These are phyloP conservation scores for Eudorcas thomsonii DNA, from an alignment of 2,113 vertebrate species.

Conservation along the genomic window DNA sequence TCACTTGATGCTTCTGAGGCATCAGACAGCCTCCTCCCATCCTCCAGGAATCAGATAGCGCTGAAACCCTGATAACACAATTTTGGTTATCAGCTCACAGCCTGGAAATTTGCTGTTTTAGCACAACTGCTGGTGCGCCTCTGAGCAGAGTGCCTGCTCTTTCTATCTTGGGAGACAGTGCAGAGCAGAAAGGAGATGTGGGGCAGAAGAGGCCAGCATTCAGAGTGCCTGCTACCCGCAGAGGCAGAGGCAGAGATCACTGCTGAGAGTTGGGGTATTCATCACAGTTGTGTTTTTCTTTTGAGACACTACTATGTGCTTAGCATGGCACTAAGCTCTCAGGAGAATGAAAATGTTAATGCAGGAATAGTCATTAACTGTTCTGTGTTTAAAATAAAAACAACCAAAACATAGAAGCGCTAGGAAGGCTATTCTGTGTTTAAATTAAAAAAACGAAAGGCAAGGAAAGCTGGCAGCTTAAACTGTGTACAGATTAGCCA, in stretches of 20 bases:
- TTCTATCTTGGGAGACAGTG: not conserved
- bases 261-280: not conserved
- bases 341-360: not conserved
- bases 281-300: not conserved
- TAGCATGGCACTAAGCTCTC: not conserved
- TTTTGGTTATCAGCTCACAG: not conserved
- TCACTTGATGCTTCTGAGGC: not conserved
- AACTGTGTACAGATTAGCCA: too few relatives aligned
- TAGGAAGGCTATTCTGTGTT: not conserved
- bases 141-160: not conserved
- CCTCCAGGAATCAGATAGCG: not conserved
- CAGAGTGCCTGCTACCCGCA: not conserved
- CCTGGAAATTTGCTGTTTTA: not conserved
- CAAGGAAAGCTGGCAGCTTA: too few relatives aligned
- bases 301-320: not conserved
- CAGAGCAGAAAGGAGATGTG: too few relatives aligned
- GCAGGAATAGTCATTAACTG: not conserved
- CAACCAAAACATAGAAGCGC: rapidly evolving
- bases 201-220: rapidly evolving
- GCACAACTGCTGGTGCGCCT: not conserved
- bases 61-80: too few relatives aligned
- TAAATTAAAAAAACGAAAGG: not conserved
- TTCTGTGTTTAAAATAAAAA: not conserved
- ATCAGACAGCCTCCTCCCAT: not conserved
- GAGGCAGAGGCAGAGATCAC: not conserved